These are phyloP conservation scores for Melanotaenia trifasciata DNA, from an alignment of 2,797 vertebrate genomes.

Conservation along the genomic window DNA sequence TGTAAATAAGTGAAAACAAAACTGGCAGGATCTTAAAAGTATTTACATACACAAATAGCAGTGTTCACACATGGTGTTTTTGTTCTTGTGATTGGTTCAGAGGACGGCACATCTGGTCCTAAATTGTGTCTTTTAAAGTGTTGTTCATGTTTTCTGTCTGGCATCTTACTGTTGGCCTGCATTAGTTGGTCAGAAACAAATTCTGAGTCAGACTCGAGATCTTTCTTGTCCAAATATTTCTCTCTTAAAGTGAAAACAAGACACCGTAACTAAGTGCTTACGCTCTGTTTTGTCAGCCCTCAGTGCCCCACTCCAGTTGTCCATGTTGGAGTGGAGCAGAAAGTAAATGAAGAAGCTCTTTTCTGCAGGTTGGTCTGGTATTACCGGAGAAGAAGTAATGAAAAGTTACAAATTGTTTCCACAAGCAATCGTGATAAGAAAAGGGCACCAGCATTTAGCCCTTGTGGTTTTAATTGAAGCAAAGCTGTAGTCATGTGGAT, in stretches of 20 bases:
- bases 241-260: slow-evolving; percentile 55
- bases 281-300: slow-evolving; percentile 35
- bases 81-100: slow-evolving; percentile 34
- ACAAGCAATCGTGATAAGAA: slow-evolving; percentile 67
- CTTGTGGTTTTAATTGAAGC: slow-evolving; percentile 72
- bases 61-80: not conserved
- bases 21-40: slow-evolving; percentile 13
- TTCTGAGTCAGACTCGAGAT: slow-evolving; percentile 36
- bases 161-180: slow-evolving; percentile 46
- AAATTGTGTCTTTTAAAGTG: slow-evolving; percentile 29
- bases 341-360: slow-evolving; percentile 48
- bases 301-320: slow-evolving; percentile 8
- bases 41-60: not conserved
- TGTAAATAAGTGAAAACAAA: slow-evolving; percentile 31
- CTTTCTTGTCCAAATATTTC: slow-evolving; percentile 62
- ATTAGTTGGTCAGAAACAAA: slow-evolving; percentile 52
- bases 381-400: slow-evolving; percentile 67
- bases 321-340: slow-evolving; percentile 16
- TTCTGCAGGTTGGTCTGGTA: slow-evolving; percentile 50
- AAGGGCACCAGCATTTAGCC: slow-evolving; percentile 52
- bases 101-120: slow-evolving; percentile 48
- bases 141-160: slow-evolving; percentile 47
- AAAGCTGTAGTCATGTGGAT: slow-evolving; percentile 57
- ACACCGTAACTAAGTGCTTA: slow-evolving; percentile 49
- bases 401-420: slow-evolving; percentile 75